Evolutionary conservation across 2,113 vertebrate species (phyloP).

Genomic region (Nansenia antarctica): DNA sequence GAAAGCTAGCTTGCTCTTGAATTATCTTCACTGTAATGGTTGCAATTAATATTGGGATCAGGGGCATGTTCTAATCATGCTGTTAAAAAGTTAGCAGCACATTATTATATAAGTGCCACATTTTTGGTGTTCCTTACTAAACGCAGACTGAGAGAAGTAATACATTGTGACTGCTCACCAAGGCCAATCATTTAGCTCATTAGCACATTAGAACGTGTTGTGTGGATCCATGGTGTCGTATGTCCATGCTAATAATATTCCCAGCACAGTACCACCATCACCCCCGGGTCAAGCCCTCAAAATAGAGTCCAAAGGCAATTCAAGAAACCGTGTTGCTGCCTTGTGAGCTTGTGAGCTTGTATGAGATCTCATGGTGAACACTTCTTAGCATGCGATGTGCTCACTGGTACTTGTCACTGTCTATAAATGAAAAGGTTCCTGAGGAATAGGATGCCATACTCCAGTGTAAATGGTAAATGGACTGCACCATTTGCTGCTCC

Average conservation of each 20-base stretch:
- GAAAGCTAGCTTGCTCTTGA: neutral
- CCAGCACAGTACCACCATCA: neutral
- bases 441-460: too few species aligned
- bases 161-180: constrained; percentile 24
- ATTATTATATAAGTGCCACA: neutral
- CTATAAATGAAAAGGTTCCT: too few species aligned
- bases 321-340: neutral
- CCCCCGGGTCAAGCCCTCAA: constrained; percentile 25
- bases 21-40: neutral
- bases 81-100: too few species aligned
- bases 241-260: constrained; percentile 21
- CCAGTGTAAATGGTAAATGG: too few species aligned
- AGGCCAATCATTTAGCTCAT: constrained; percentile 14
- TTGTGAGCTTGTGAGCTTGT: too few species aligned
- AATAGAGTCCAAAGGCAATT: neutral
- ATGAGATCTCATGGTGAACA: neutral
- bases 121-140: neutral
- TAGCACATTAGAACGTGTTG: constrained; percentile 27
- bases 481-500: too few species aligned
- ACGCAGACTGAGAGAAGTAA: neutral
- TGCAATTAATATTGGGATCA: neutral
- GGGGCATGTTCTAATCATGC: too few species aligned
- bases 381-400: neutral
- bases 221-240: constrained; percentile 14
- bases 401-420: neutral